A percentile compares a stretch with the other conserved stretches of the same genome.
These are phyloP conservation scores for Brachionus rubens DNA, from an alignment of 1,140 invertebrate genomes.

Conservation along the genomic window DNA sequence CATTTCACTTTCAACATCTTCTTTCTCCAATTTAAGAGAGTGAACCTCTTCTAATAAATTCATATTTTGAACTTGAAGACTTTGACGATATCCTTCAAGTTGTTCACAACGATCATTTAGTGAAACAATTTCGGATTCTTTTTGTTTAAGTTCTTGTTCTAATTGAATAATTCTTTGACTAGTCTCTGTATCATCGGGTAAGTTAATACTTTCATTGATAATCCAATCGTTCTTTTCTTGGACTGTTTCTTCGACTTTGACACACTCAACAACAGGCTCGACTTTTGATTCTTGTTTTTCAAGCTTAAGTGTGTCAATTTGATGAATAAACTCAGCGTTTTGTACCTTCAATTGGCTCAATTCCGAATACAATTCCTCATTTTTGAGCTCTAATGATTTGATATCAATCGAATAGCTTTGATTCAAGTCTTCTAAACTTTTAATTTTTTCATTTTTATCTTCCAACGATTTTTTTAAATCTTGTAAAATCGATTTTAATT, in stretches of 20 bases:
- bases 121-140: neutral
- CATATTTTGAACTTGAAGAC: slow-evolving; percentile 34
- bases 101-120: neutral
- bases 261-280: neutral
- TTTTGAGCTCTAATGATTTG: neutral
- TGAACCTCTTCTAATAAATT: slow-evolving; percentile 1
- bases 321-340: neutral
- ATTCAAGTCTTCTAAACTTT: neutral
- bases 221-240: neutral
- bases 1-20: neutral
- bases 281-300: neutral
- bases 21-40: slow-evolving; percentile 5
- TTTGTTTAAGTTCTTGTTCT: neutral
- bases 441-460: neutral
- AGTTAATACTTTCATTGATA: neutral
- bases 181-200: neutral
- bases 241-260: neutral
- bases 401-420: neutral
- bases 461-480: neutral
- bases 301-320: neutral
- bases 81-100: neutral
- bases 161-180: too few species aligned
- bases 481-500: neutral
- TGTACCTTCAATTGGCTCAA: neutral
- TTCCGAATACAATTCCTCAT: neutral